These are phyloP conservation scores for Corythornis leucogaster DNA, from an alignment of 2,797 vertebrate species.

Conservation along the genomic window DNA sequence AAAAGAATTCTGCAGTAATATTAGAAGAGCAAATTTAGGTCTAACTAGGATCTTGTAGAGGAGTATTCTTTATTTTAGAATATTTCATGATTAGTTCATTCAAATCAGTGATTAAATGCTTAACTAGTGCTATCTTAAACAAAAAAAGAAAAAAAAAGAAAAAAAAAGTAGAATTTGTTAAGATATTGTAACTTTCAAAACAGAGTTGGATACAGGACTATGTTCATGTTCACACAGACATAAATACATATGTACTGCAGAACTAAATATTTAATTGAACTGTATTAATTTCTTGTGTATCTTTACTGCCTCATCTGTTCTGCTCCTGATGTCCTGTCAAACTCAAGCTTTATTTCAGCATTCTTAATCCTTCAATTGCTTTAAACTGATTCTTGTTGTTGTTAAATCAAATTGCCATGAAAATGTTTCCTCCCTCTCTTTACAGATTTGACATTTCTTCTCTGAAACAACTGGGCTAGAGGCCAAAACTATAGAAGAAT, in stretches of 20 bases:
- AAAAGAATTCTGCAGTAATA: not conserved
- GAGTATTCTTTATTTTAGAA: not conserved
- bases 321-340: not conserved
- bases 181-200: not conserved
- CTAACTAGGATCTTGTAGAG: not conserved
- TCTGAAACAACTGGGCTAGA: conserved; percentile 45
- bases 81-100: not conserved
- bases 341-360: not conserved
- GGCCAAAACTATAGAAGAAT: conserved; percentile 37
- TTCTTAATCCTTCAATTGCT: conserved; percentile 15
- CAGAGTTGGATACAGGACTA: not conserved
- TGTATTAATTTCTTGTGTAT: not conserved
- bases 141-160: not conserved
- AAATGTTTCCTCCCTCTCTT: conserved; percentile 23
- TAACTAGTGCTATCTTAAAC: not conserved
- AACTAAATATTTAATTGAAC: not conserved
- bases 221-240: not conserved
- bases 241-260: not conserved
- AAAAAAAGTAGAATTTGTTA: not conserved
- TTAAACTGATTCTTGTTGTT: conserved; percentile 1
- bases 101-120: not conserved
- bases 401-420: conserved; percentile 36
- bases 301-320: not conserved
- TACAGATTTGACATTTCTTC: conserved; percentile 42
- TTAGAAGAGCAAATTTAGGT: not conserved